Base-by-base conservation (phyloP, 2,113 vertebrate species). In the Brachypteracias leptosomus region DNA sequence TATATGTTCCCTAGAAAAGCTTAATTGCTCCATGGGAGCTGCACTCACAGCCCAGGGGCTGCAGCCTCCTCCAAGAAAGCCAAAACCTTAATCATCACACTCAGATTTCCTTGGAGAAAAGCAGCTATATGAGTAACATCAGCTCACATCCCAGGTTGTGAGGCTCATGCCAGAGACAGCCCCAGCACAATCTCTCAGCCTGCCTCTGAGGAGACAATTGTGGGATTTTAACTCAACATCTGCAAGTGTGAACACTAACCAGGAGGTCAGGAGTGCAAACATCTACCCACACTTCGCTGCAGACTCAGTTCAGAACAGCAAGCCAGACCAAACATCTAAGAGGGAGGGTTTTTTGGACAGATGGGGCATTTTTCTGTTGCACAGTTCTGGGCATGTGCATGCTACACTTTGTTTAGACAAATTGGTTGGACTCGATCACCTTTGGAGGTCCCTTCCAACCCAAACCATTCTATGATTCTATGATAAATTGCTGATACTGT, bases 291-390 rank as follows among this genome's bases (percentile, higher is more conserved):
- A 8, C 29, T 28, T 58, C 3, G 4, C 38, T 71, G 28, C 19
- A 19, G 10, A 28, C 36, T 52, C 35, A 10, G 16, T 52, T 33
- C 29, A 20, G 38, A 21, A 36, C 17, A 52, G 20, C 51, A 81
- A 71, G 31, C 6, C n/a, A 33, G 28, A 15, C 3, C 47, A 35
- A 38, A 16, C 9, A 79, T 9, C 9, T 7, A 42, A 47, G n/a
- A 4, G 21, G 6, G 35, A 16, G 6, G 1, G 20, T 25, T 26
- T 8, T 4, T 0, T n/a, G 16, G 20, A 8, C 2, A 68, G 9
- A 57, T 4, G 1, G 7, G 29, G 25, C 9, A 42, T 57, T 78
- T 72, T 49, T 82, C 40, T 12, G 25, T 33, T 47, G 18, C 44
- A 19, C 7, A 21, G 35, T 51, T 81, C 38, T 21, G 18, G 14